Percentiles rank a stretch among this genome's conserved stretches.
Conservation (phyloP, 35 echinoderm and acorn worm species). For the Patiria miniata region DNA sequence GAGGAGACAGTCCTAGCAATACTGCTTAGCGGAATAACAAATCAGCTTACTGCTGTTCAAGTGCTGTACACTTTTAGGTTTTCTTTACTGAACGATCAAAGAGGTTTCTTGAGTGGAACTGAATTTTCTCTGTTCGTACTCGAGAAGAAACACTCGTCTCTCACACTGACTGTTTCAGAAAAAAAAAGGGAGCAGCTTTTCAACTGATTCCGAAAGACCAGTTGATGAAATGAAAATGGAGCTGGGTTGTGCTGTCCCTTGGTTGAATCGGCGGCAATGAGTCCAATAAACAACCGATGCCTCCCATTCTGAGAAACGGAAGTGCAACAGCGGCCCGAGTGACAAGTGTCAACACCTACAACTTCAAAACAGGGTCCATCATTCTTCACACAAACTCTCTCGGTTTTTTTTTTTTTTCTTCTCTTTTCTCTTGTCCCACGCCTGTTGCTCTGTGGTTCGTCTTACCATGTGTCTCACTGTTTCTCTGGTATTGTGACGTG, state of each 20-base stretch:
- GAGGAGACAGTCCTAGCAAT: too few species aligned
- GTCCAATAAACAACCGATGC: not conserved
- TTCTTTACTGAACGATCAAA: too few species aligned
- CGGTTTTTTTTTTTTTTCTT: not conserved
- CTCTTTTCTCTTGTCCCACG: not conserved
- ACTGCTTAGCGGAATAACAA: too few species aligned
- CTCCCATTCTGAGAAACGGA: not conserved
- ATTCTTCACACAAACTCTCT: conserved; percentile 4
- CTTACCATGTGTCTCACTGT: too few species aligned
- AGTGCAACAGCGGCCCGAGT: conserved; percentile 1
- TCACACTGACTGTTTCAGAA: too few species aligned
- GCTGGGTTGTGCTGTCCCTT: not conserved
- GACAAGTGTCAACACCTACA: conserved; percentile 14
- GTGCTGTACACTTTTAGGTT: too few species aligned
- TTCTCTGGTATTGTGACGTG: conserved; percentile 11
- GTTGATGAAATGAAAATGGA: not conserved
- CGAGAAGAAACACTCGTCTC: too few species aligned
- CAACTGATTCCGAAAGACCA: not conserved
- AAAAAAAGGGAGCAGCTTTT: too few species aligned
- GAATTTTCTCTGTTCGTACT: too few species aligned
- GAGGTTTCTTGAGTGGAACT: too few species aligned
- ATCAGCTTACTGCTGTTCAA: too few species aligned
- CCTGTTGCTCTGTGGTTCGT: too few species aligned
- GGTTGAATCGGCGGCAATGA: not conserved
- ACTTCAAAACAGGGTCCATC: not conserved